Percentiles rank a stretch among this genome's conserved stretches.
Conservation (phyloP, 2,888 invertebrate genomes). For the Mamestra brassicae region DNA sequence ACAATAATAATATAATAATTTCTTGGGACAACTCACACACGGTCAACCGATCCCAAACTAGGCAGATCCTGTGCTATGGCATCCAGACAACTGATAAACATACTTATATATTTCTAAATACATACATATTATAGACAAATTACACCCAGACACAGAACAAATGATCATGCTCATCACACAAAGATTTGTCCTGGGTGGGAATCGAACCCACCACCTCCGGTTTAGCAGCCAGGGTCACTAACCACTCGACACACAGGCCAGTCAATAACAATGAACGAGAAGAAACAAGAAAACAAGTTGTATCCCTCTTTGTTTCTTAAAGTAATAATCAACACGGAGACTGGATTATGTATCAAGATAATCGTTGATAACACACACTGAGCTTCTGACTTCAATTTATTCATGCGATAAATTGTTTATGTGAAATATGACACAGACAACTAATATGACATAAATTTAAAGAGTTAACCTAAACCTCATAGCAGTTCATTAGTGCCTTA, state of each 20-base stretch:
- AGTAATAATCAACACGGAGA: background rate
- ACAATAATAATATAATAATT: background rate
- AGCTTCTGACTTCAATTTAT: slow-evolving; percentile 53
- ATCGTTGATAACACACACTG: slow-evolving; percentile 37
- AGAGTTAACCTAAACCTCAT: slow-evolving; percentile 57
- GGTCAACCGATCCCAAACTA: too few species aligned
- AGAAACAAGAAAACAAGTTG: background rate
- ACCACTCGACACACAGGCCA: too few species aligned
- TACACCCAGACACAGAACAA: too few species aligned
- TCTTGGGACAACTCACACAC: too few species aligned
- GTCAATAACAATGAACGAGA: slow-evolving; percentile 10
- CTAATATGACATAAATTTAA: slow-evolving; percentile 60
- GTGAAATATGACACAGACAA: slow-evolving; percentile 62
- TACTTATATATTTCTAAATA: too few species aligned
- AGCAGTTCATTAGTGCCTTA: slow-evolving; percentile 54
- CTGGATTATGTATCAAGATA: slow-evolving; percentile 22
- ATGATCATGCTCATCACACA: too few species aligned
- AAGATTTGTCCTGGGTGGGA: too few species aligned
- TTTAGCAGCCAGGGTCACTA: too few species aligned
- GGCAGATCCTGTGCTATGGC: too few species aligned
- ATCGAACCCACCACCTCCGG: too few species aligned
- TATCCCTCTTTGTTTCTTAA: slow-evolving; percentile 5
- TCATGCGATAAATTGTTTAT: slow-evolving; percentile 59
- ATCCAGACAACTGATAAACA: too few species aligned
- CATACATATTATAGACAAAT: too few species aligned